Conservation (phyloP, 2,113 vertebrate species). For the Marmota flaviventris region DNA sequence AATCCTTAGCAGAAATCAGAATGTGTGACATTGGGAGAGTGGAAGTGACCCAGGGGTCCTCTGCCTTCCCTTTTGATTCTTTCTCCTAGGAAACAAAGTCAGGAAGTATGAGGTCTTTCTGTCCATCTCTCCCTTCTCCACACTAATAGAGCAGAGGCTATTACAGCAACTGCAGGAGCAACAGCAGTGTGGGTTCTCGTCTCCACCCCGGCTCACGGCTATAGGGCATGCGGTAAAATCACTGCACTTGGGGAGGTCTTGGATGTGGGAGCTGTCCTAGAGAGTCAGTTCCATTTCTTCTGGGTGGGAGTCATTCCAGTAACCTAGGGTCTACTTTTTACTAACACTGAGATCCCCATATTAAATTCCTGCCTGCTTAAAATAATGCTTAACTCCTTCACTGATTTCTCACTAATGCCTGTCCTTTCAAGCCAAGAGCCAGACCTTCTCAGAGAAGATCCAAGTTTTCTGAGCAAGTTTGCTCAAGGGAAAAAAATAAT, state of each 20-base stretch:
- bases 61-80: not conserved
- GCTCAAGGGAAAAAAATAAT: not conserved
- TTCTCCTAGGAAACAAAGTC: not conserved
- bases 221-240: not conserved
- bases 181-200: not conserved
- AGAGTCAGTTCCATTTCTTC: not conserved
- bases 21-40: not conserved
- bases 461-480: not conserved
- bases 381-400: not conserved
- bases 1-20: not conserved
- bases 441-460: not conserved
- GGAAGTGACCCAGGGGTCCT: not conserved
- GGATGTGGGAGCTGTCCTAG: not conserved
- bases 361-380: conserved; percentile 19
- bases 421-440: not conserved
- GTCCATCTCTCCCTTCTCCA: not conserved
- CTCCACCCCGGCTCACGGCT: not conserved
- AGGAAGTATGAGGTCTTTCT: not conserved
- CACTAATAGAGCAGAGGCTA: no score
- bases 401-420: not conserved
- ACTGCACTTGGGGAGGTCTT: not conserved
- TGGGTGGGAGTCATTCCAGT: not conserved
- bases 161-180: not conserved
- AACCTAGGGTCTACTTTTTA: not conserved
- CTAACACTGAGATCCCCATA: not conserved